phyloP scores from a whole-genome alignment of 1,140 invertebrate genomes.

The Mizuhopecten yessoensis region DNA sequence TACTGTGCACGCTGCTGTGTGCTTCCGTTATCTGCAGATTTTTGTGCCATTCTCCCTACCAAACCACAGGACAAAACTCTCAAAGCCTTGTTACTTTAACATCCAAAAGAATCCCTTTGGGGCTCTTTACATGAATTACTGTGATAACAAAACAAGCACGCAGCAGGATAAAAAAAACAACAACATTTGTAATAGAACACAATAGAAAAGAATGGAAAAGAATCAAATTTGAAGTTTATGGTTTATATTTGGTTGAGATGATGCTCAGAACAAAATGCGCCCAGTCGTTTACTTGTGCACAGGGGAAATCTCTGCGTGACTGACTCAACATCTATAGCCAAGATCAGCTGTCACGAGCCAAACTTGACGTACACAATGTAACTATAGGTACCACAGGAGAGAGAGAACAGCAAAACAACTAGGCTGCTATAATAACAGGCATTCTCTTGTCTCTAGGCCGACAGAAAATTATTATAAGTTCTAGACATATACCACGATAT shows the following conservation, averaged over 20 bases:
- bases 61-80: not conserved
- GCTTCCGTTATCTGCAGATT: not conserved
- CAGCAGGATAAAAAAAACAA: too few species aligned
- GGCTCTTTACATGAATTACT: too few species aligned
- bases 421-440: not conserved
- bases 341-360: not conserved
- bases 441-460: not conserved
- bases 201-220: not conserved
- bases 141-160: too few species aligned
- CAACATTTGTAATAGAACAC: not conserved
- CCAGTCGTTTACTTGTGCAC: not conserved
- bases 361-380: not conserved
- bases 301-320: not conserved
- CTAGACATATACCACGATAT: too few species aligned
- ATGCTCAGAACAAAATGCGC: not conserved
- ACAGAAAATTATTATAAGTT: not conserved
- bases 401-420: not conserved
- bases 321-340: not conserved
- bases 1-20: not conserved
- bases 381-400: not conserved
- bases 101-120: not conserved
- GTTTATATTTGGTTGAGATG: not conserved
- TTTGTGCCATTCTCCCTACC: not conserved
- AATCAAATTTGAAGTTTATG: too few species aligned
- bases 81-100: not conserved